phyloP scores from a whole-genome alignment of 2,888 invertebrate species.

The Campoplex capitator region DNA sequence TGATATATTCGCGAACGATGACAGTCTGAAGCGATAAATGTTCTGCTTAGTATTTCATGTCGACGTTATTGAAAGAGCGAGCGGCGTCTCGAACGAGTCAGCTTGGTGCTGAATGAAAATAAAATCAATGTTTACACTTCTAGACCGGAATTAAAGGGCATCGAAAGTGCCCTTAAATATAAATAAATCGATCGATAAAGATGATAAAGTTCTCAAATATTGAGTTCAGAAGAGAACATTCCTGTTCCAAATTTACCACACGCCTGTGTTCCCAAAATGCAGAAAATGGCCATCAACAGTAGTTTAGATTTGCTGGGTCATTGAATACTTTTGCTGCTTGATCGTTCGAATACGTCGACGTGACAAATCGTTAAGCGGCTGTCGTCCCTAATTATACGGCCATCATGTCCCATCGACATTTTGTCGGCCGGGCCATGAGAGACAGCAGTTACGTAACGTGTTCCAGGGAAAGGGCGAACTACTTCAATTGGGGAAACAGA shows the following conservation, averaged over 20 bases:
- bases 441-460: not conserved
- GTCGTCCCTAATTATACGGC: constrained; percentile 8
- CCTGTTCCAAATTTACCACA: not conserved
- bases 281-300: not conserved
- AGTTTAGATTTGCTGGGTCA: not conserved
- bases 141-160: not conserved
- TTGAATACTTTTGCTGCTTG: not conserved
- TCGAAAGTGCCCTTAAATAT: not conserved
- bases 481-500: not conserved
- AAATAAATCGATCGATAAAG: not conserved
- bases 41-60: not conserved
- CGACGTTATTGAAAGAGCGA: not conserved
- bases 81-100: not conserved
- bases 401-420: constrained; percentile 52
- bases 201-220: not conserved
- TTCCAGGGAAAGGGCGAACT: not conserved
- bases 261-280: not conserved
- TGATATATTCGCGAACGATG: not conserved
- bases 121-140: not conserved
- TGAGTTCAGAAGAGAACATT: not conserved
- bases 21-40: not conserved
- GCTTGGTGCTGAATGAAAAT: not conserved
- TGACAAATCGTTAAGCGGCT: not conserved
- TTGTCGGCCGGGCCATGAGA: constrained; percentile 56
- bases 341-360: not conserved